Conservation (phyloP, 1,140 invertebrate species). For the Liolophura sinensis region DNA sequence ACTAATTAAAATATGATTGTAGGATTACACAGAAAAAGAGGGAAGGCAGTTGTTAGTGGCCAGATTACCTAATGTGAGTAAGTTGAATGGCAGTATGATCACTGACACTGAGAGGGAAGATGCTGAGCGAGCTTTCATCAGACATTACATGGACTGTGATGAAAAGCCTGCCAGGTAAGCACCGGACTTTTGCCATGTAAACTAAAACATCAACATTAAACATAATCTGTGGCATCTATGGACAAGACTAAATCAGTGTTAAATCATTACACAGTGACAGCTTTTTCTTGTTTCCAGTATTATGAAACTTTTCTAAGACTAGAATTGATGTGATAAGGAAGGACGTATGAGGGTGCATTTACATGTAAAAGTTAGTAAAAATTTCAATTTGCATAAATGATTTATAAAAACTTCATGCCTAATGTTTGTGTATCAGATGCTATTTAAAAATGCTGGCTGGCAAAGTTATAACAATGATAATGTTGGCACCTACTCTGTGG, state of each 20-base stretch:
- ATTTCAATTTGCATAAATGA: no score
- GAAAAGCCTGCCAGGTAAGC: constrained; percentile 32
- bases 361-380: no score
- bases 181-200: no score
- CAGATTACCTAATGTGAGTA: constrained; percentile 79
- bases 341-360: constrained; percentile 4
- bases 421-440: constrained; percentile 84
- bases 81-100: constrained; percentile 85
- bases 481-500: no score
- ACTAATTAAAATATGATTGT: constrained; percentile 27
- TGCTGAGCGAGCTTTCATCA: constrained; percentile 90
- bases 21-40: constrained; percentile 85
- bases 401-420: no score
- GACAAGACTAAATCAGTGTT: background rate
- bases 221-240: background rate
- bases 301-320: background rate
- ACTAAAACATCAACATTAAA: no score
- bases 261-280: background rate
- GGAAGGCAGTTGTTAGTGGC: constrained; percentile 75
- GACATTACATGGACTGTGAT: constrained; percentile 79
- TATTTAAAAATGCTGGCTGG: constrained; percentile 74
- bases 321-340: background rate
- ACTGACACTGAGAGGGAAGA: constrained; percentile 82
- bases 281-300: background rate
- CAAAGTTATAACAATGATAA: constrained; percentile 45